Percentiles rank a stretch among this genome's conserved stretches.
phyloP scores from a whole-genome alignment of 2,113 vertebrate genomes.

The Elachura formosa region DNA sequence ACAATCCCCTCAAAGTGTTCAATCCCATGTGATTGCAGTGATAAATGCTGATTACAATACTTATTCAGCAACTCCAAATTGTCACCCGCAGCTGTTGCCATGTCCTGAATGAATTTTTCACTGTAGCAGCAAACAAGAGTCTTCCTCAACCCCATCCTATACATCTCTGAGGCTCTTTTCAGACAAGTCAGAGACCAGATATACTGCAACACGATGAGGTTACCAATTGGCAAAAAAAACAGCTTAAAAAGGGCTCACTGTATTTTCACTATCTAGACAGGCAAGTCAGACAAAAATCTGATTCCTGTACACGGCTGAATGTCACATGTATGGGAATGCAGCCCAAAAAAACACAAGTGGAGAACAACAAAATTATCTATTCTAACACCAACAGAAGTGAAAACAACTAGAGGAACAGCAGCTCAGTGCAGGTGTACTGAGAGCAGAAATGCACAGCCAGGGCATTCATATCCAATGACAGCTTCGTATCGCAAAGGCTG shows the following conservation, averaged over 20 bases:
- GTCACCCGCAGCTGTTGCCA: constrained; percentile 44
- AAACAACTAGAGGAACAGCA: not conserved
- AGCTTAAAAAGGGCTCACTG: not conserved
- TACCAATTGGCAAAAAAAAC: not conserved
- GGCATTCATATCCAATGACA: not conserved
- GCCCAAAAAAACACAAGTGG: not conserved
- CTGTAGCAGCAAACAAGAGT: not conserved
- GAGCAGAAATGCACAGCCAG: not conserved
- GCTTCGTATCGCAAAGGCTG: not conserved
- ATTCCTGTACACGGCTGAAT: not conserved
- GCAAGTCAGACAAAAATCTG: not conserved
- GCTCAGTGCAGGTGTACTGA: not conserved
- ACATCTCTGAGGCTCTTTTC: not conserved
- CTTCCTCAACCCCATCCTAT: not conserved
- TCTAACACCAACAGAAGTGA: not conserved
- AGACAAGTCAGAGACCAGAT: not conserved
- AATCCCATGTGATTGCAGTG: constrained; percentile 41
- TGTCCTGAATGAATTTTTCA: constrained; percentile 42
- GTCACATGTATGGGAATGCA: not conserved
- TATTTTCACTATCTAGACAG: not conserved
- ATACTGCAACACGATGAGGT: not conserved
- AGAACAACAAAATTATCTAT: not conserved
- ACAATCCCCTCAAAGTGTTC: constrained; percentile 54
- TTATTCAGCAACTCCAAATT: constrained; percentile 43
- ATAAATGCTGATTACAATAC: constrained; percentile 47